These are phyloP conservation scores for Ladona fulva DNA, from an alignment of 1,140 invertebrate genomes.

Conservation along the genomic window DNA sequence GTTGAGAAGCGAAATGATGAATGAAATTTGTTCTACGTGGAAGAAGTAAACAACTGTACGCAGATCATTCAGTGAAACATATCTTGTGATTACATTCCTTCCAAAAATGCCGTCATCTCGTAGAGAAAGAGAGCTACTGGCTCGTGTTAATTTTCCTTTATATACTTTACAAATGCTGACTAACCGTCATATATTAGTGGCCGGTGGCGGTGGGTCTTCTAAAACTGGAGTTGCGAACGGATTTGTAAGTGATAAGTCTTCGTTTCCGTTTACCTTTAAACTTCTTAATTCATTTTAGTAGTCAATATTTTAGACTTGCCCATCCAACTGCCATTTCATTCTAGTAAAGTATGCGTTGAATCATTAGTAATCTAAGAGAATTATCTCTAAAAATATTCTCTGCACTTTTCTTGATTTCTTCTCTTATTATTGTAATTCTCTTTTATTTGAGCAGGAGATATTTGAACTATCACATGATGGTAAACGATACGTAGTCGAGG, in stretches of 20 bases:
- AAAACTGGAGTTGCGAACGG: conserved; percentile 94
- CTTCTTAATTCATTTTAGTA: not conserved
- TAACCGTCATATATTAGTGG: conserved; percentile 85
- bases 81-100: not conserved
- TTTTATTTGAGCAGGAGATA: conserved; percentile 60
- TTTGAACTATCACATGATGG: conserved; percentile 82
- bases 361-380: too few species aligned
- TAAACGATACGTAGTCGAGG: conserved; percentile 67
- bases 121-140: conserved; percentile 42
- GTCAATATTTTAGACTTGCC: not conserved
- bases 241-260: conserved; percentile 58
- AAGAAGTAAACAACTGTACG: not conserved
- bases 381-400: too few species aligned
- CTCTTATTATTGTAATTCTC: conserved; percentile 26
- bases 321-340: not conserved
- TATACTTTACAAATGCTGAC: conserved; percentile 85
- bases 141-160: conserved; percentile 83
- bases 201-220: conserved; percentile 87
- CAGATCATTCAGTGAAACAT: not conserved
- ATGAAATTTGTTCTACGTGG: not conserved
- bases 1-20: not conserved
- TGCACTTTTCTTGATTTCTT: not conserved
- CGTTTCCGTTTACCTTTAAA: too few species aligned
- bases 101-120: conserved; percentile 40
- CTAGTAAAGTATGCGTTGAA: not conserved